Base-by-base conservation (phyloP, 2,797 vertebrate species). In the Acanthornis magna region DNA sequence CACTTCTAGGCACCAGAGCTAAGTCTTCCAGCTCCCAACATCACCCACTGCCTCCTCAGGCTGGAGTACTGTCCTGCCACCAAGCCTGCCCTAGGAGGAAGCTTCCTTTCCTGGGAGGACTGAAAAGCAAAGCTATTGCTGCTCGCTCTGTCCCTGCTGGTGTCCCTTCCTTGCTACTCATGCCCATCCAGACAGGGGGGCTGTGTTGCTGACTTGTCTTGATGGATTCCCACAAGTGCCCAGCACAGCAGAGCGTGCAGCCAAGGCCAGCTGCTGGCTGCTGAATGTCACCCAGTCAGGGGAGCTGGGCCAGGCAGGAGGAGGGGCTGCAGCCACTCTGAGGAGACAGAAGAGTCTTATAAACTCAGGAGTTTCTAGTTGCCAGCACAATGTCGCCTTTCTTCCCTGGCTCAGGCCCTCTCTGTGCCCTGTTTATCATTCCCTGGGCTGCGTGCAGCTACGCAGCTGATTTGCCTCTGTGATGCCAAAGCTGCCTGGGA, bases 371-470 rank as follows among this genome's bases (percentile, higher is more conserved):
- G 85, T 93, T 95, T 82, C 72, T 82, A 67, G 78, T 82, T 82
- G 70, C 62, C 51, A 88, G 88, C 87, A 98, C 96, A 98, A 97
- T 95, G 93, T 76, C 5, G 25, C 79, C 96, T 96, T 98, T 98
- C 97, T 98, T 97, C 54, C 38, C 51, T 30, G 63, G n/a, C 85
- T 88, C 86, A 82, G 86, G 93, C 83, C 84, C 87, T 88, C 85
- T 93, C 88, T 81, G 93, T 94, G 89, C 82, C 79, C 80, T 19
- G 34, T 96, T 94, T 84, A 53, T 94, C 91, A 62, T 84, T 94
- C 93, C 80, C 86, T 40, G 70, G 65, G 89, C 87, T 91, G 79
- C 13, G 57, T 15, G 20, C 65, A 87, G 80, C 76, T 72, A 66
- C 1, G 38, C 82, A 85, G 89, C 85, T 94, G 88, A 97, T 95